phyloP scores from a whole-genome alignment of 2,797 vertebrate genomes.

The Peromyscus nudipes region DNA sequence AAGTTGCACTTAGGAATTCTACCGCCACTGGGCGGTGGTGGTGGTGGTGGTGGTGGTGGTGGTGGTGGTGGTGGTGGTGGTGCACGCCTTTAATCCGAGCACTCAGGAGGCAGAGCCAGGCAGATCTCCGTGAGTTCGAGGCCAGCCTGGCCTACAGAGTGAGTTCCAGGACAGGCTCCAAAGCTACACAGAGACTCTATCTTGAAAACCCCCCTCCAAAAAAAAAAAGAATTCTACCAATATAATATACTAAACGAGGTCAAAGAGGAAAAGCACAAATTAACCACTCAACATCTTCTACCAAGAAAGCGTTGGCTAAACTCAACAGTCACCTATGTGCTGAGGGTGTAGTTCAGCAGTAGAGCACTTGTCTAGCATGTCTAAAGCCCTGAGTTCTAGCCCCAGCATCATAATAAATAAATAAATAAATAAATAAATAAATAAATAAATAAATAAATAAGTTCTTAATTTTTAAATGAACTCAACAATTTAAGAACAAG shows the following conservation, averaged over 20 bases:
- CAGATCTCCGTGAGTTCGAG: too few species aligned
- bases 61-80: too few species aligned
- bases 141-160: too few species aligned
- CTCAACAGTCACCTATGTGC: conserved; percentile 9
- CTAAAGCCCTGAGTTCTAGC: background rate
- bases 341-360: background rate
- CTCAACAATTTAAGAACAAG: conserved; percentile 35
- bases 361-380: background rate
- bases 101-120: too few species aligned
- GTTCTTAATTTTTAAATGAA: conserved; percentile 8
- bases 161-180: too few species aligned
- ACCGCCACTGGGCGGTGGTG: background rate
- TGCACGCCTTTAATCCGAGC: too few species aligned
- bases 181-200: too few species aligned
- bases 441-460: too few species aligned
- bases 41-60: too few species aligned
- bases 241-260: background rate
- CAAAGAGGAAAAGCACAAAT: conserved; percentile 48
- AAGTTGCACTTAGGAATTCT: conserved; percentile 27
- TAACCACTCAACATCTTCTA: background rate
- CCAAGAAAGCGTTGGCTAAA: conserved; percentile 14
- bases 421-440: too few species aligned
- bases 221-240: conserved; percentile 2
- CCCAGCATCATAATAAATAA: background rate
- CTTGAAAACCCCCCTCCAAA: too few species aligned